Evolutionary conservation across 2,113 vertebrate genomes (phyloP), one percentile per base, ranked within the genome.

Genomic region (Toxotes jaculatrix): DNA sequence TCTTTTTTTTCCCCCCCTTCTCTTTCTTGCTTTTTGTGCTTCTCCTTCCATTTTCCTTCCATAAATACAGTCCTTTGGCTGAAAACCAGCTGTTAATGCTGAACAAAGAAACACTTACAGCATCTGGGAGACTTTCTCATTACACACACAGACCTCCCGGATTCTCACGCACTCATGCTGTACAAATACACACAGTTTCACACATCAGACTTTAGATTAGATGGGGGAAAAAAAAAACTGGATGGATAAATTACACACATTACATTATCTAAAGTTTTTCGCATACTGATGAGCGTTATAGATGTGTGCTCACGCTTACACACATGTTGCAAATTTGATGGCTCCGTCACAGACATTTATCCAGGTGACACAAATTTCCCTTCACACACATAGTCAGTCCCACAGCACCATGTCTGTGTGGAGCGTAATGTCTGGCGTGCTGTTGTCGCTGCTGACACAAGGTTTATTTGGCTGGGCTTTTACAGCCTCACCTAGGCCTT

Each of bases 41-140:
- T 66, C 85, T 74, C 65, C 83, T 86, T 88, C 82, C 82, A 89
- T 88, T 92, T 90, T 88, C 71, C 80, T 82, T 85, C 75, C 76
- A 81, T 93, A 94, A 93, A 82, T 85, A 77, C 73, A 77, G 89
- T 80, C 11, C 10, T 87, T 77, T 87, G 90, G 89, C 84, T 72
- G 47, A 47, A 79, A 71, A 90, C 88, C 93, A 93, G 93, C 93
- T 93, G 91, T 92, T 91, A 83, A 65, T 72, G 71, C 75, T 63
- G 74, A 90, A 93, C 90, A 93, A 91, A 92, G 85, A 89, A 88
- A 85, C 77, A 74, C 85, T 91, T 88, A 79, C 64, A 49, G 73
- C 81, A 87, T 82, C 73, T 84, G 73, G 73, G 80, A 84, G 84
- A 74, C 87, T 77, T 91, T 90, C 71, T 89, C 74, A 84, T 93